Evolutionary conservation across 2,888 invertebrate species (phyloP), one percentile per base, ranked within the genome.

Genomic region (Tetropium fuscum): DNA sequence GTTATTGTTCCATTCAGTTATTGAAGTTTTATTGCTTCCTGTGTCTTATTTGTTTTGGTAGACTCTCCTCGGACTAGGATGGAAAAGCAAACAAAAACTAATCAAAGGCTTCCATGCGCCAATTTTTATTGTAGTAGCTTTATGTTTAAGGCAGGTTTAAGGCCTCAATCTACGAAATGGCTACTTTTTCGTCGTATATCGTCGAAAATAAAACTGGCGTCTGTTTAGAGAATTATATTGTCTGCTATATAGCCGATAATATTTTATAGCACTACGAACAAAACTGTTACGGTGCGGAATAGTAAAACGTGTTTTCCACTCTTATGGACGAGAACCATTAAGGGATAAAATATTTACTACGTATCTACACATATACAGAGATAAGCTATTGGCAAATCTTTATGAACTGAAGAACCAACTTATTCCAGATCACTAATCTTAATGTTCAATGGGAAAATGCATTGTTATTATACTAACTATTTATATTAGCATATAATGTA

Each of bases 201-300:
- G 27, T 18, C 25, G 20, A 27, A 49, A 56, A 53, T 57, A 53
- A 56, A 59, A 48, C 57, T 47, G 59, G 57, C 57, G 48, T 55
- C 57, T 63, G 54, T 63, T 63, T 54, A 55, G 58, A 57, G 53
- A 57, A 63, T 60, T 58, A 58, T 59, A 36, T 20, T 47, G 54
- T 53, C 57, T 53, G 45, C 40, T 63, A 58, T 59, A 49, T 25
- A 38, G 53, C 47, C 41, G 25, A 45, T 36, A 18, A 34, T 25
- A 43, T 57, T 48, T 34, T 43, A 49, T 36, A 49, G 27, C 22
- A 49, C 40, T 58, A 27, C 36, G 36, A 8, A 11, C 11, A 8
- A 13, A 34, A 34, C 34, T 32, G 34, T 34, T 18, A 38, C 11
- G n/a, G n/a, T n/a, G n/a, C n/a, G 38, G 38, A 49, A 53, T 34